Conservation (phyloP, 2,888 invertebrate species). For the Sericinus montela region DNA sequence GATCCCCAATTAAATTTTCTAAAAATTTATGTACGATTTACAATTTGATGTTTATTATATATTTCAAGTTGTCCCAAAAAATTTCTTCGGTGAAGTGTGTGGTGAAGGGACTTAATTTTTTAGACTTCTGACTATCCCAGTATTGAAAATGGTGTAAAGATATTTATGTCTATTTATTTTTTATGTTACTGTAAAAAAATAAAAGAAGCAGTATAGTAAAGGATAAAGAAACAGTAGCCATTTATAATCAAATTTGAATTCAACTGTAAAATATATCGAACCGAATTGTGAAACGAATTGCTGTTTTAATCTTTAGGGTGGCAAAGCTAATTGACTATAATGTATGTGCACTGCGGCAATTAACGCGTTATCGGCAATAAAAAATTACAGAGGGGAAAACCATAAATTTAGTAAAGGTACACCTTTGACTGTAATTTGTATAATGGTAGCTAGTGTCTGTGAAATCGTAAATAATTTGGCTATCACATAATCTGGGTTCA, state of each 20-base stretch:
- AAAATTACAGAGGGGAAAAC: slow-evolving; percentile 17
- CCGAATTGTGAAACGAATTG: slow-evolving; percentile 17
- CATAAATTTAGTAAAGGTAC: slow-evolving; percentile 8
- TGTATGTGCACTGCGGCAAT: slow-evolving; percentile 30
- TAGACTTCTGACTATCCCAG: too few relatives aligned
- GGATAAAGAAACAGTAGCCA: background rate
- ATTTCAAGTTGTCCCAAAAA: too few relatives aligned
- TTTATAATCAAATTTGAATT: slow-evolving; percentile 5
- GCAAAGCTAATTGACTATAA: slow-evolving; percentile 35
- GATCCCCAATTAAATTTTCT: too few relatives aligned
- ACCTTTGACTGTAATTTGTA: slow-evolving; percentile 10
- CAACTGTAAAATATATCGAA: slow-evolving; percentile 11
- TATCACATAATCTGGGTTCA: too few relatives aligned
- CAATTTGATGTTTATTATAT: too few relatives aligned
- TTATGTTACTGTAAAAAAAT: too few relatives aligned
- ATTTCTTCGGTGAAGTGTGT: too few relatives aligned
- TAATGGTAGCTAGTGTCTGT: slow-evolving; percentile 5
- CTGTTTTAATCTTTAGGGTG: slow-evolving; percentile 25
- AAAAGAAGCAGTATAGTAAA: too few relatives aligned
- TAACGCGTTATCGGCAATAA: slow-evolving; percentile 26
- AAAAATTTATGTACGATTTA: too few relatives aligned
- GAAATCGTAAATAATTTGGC: slow-evolving; percentile 4
- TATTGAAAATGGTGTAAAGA: too few relatives aligned
- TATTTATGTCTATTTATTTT: too few relatives aligned
- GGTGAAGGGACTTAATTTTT: too few relatives aligned